These are phyloP conservation scores for Anthopleura xanthogrammica DNA, from an alignment of 92 coral and sea anemone species.

Conservation along the genomic window DNA sequence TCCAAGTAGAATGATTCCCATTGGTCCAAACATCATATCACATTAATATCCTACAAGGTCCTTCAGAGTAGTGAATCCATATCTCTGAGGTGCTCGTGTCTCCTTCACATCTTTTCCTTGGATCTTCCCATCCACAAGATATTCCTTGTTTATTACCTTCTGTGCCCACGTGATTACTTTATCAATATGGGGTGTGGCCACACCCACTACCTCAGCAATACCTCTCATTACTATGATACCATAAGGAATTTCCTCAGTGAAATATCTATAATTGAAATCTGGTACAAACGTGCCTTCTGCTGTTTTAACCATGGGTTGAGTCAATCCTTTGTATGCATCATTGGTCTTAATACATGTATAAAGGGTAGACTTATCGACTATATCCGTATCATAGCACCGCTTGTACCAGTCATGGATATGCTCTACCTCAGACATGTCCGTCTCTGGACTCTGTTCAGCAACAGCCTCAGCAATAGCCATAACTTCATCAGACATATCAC, in stretches of 20 bases:
- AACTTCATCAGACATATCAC: slow-evolving; percentile 39
- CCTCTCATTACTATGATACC: slow-evolving; percentile 42
- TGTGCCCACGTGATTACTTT: slow-evolving; percentile 35
- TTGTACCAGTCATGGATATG: slow-evolving; percentile 35
- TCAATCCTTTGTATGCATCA: slow-evolving; percentile 43
- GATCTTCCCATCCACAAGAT: slow-evolving; percentile 28
- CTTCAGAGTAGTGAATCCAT: too few species aligned
- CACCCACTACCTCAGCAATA: too few species aligned
- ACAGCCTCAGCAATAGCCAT: slow-evolving; percentile 32
- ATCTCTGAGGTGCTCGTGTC: not conserved
- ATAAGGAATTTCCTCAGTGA: slow-evolving; percentile 49
- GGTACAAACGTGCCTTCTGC: slow-evolving; percentile 47
- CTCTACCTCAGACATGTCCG: slow-evolving; percentile 21
- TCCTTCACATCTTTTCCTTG: not conserved
- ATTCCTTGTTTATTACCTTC: slow-evolving; percentile 33
- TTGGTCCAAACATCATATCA: too few species aligned
- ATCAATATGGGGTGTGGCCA: too few species aligned
- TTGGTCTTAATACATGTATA: slow-evolving; percentile 27
- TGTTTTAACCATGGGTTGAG: slow-evolving; percentile 43
- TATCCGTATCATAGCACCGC: slow-evolving; percentile 29
- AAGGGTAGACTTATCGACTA: slow-evolving; percentile 36
- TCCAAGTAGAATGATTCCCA: too few species aligned
- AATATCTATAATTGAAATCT: slow-evolving; percentile 36
- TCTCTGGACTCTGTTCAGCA: slow-evolving; percentile 22
- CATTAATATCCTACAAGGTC: too few species aligned